Conservation (phyloP, 2,113 vertebrate genomes). For the Lepus americanus region DNA sequence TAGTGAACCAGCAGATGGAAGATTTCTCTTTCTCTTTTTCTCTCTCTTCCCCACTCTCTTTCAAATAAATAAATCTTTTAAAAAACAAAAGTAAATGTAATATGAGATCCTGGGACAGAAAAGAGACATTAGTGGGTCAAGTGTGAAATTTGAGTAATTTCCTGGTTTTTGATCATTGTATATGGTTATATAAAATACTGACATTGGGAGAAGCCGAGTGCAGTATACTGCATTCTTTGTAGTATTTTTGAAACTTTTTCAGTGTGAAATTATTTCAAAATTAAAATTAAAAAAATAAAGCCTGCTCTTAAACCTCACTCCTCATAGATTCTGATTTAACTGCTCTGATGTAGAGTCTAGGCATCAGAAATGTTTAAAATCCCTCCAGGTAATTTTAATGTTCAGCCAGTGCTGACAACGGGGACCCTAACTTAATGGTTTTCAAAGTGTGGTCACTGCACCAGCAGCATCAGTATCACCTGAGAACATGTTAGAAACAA, state of each 20-base stretch:
- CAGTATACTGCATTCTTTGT: background rate
- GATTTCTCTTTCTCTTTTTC: no score
- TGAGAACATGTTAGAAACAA: slow-evolving; percentile 37
- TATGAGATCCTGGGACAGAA: background rate
- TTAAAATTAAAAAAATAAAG: slow-evolving; percentile 24
- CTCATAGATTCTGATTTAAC: slow-evolving; percentile 64
- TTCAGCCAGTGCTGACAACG: slow-evolving; percentile 28
- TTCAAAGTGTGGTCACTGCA: background rate
- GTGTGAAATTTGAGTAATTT: slow-evolving; percentile 46
- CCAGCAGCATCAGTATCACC: background rate
- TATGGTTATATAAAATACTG: slow-evolving; percentile 42
- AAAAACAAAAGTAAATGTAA: background rate
- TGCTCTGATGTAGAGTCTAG: background rate
- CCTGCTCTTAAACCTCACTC: background rate
- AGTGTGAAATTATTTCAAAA: slow-evolving; percentile 49
- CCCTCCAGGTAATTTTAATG: slow-evolving; percentile 19
- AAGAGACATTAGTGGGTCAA: slow-evolving; percentile 13
- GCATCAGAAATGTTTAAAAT: slow-evolving; percentile 55
- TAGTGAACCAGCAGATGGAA: no score
- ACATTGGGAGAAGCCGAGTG: slow-evolving; percentile 16
- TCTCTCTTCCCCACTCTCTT: no score
- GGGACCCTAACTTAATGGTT: background rate
- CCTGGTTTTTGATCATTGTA: background rate
- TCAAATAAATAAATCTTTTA: no score
- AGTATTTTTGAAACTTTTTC: slow-evolving; percentile 29